Evolutionary conservation across 1,140 invertebrate species (phyloP), one percentile per base, ranked within the genome.

Genomic region (Drosophila takahashii): DNA sequence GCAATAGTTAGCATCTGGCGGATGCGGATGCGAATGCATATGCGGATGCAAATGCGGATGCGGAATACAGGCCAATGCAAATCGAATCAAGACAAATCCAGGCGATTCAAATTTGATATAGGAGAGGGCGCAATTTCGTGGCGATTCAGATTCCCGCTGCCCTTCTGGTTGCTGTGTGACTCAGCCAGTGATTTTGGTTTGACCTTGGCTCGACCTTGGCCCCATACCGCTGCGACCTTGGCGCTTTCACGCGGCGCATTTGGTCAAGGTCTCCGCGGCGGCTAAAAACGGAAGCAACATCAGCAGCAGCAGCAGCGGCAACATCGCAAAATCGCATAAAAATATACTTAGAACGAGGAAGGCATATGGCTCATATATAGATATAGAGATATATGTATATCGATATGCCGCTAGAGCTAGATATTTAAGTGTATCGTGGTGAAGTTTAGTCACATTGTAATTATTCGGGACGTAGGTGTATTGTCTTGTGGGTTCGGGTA

Each of bases 401-500:
- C 44, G 37, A 48, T 59, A 59, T 77, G 64, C 64, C 60, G 56
- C 60, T 67, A 67, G 47, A 53, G 22, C 58, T 59, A 78, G 42
- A 91, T 89, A 90, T 90, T 86, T 89, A 91, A 79, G 84, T 91
- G 87, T 92, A 91, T 91, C 79, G 84, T 89, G 90, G 91, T 92
- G 91, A 91, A 92, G 86, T 92, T 92, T 91, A 92, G 87, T 92
- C 91, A 92, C 92, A 92, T 92, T 92, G 90, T 92, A 90, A 87
- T 91, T 91, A 87, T 90, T 87, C 89, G 91, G 89, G 89, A 92
- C 89, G 91, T 92, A 92, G 90, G 90, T 91, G 91, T 92, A 92
- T 92, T 90, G 81, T 91, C 91, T 91, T 92, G 91, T 91, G 89
- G 91, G 91, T 92, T 92, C 90, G 90, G 92, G 90, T 91, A 92